Conservation (phyloP, 2,797 vertebrate species). For the Cuniculus paca region DNA sequence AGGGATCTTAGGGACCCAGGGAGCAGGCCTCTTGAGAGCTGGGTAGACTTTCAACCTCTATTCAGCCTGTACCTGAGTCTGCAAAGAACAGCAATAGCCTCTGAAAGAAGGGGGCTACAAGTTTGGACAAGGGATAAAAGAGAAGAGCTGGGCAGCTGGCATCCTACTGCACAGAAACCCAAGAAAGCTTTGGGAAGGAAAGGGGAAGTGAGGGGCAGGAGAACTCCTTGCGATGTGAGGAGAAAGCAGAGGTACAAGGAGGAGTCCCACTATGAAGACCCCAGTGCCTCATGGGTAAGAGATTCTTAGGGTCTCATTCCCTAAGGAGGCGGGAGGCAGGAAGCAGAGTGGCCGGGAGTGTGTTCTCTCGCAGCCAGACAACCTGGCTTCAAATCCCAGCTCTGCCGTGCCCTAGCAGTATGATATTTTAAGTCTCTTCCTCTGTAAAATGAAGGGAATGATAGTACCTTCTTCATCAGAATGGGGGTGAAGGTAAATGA, state of each 20-base stretch:
- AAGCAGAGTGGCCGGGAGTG: neutral
- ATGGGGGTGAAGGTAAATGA: neutral
- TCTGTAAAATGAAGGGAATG: neutral
- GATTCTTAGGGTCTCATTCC: neutral
- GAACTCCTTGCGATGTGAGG: neutral
- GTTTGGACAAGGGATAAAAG: constrained; percentile 23
- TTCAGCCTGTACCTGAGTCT: neutral
- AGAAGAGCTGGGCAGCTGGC: neutral
- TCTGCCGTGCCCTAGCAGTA: neutral
- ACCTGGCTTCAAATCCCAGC: neutral
- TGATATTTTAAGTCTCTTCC: constrained; percentile 33
- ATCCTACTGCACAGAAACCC: neutral
- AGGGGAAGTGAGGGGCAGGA: neutral
- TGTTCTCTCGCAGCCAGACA: neutral
- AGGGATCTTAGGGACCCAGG: constrained; percentile 3
- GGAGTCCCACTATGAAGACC: neutral
- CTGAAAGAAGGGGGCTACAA: neutral
- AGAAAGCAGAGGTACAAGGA: neutral
- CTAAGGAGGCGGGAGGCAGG: neutral
- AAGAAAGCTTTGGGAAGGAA: neutral
- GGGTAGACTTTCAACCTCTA: neutral
- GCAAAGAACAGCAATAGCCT: neutral
- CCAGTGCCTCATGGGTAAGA: neutral
- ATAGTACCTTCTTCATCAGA: neutral
- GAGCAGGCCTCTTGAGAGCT: neutral